These are phyloP conservation scores for Schizopygopsis malacanthus DNA, from an alignment of 2,797 vertebrate genomes.

Conservation along the genomic window DNA sequence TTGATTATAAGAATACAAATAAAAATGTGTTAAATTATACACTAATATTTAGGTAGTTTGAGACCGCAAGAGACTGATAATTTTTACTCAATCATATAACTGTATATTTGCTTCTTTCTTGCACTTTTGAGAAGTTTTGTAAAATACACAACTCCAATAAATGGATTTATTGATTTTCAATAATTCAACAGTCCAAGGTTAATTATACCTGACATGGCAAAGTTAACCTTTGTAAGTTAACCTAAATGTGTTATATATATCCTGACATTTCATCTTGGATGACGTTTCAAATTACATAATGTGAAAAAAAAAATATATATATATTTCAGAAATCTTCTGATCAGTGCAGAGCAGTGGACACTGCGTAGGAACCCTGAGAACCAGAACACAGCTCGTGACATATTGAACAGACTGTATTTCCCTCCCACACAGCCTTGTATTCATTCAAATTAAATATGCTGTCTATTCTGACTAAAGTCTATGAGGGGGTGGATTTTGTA, in stretches of 20 bases:
- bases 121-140: neutral
- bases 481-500: constrained; percentile 9
- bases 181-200: neutral
- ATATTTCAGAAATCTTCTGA: neutral
- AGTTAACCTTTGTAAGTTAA: neutral
- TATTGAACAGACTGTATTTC: constrained; percentile 47
- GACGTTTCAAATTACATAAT: neutral
- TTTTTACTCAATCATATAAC: too few relatives aligned
- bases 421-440: constrained; percentile 40
- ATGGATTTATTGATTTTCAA: neutral
- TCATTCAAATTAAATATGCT: constrained; percentile 31
- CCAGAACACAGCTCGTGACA: constrained; percentile 59
- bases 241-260: neutral
- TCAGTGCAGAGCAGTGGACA: neutral
- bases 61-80: neutral
- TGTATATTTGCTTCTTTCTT: neutral
- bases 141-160: neutral
- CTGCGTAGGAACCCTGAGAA: constrained; percentile 20
- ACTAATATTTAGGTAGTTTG: neutral
- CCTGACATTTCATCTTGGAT: neutral
- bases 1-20: neutral
- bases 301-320: neutral
- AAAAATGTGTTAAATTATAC: neutral
- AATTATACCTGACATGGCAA: neutral
- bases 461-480: constrained; percentile 33